Base-by-base conservation (phyloP, 2,113 vertebrate species). In the Blennius ocellaris region DNA sequence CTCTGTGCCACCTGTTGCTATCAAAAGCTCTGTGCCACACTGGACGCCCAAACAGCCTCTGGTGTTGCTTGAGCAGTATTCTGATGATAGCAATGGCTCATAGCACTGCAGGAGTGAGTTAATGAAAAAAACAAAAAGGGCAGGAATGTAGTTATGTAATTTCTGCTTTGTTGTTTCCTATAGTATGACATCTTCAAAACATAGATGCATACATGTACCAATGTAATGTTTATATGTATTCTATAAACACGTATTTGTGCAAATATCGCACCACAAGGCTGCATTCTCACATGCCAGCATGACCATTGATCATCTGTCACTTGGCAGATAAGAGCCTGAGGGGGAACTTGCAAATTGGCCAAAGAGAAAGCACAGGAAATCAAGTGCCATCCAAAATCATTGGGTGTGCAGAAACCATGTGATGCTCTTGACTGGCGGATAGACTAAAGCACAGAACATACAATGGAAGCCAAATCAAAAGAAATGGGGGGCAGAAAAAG, bases 291-390 rank as follows among this genome's bases (percentile, higher is more conserved):
- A 39, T 78, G 81, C 80, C 82, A 83, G 60, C 49, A 1, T 47
- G 10, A 72, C 82, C 63, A 83, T 84, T 78, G 83, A 88, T 90
- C 73, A 85, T 83, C 85, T 87, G 82, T 84, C 76, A 89, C 73
- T 82, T 78, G 76, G 78, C 65, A 84, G 75, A 83, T 72, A 65
- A 56, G 67, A 67, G 72, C 44, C 59, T 70, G 71, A 78, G 78
- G 65, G 30, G 63, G 69, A 69, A 56, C 45, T 80, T 62, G 63
- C 67, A 82, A 85, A 51, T 47, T 3, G 36, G 71, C 68, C 71
- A 83, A 60, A 76, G 55, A 49, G 76, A 80, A 83, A 60, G 73
- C 71, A 81, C 75, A 83, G 83, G 83, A 89, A 86, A 84, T 68
- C 51, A 69, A 85, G 56, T 38, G 62, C 54, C 73, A 71, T 81